Conservation (phyloP, 2,113 vertebrate species). For the Dicaeum eximium region DNA sequence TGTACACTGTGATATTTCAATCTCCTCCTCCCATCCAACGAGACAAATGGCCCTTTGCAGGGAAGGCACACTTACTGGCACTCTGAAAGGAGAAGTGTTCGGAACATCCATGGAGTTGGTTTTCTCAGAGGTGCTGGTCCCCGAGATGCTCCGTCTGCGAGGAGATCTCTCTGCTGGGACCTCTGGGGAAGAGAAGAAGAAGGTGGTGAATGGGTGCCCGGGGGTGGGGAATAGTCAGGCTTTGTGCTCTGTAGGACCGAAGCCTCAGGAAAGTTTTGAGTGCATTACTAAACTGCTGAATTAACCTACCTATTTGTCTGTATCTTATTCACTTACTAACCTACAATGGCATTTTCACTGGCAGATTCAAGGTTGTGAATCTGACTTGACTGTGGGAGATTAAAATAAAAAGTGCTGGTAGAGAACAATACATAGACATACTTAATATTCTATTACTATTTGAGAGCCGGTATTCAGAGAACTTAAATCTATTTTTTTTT, state of each 20-base stretch:
- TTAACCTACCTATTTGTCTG: background rate
- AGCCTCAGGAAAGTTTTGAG: background rate
- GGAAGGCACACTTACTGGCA: conserved; percentile 82
- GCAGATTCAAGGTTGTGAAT: background rate
- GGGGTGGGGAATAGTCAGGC: background rate
- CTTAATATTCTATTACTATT: background rate
- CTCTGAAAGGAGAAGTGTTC: conserved; percentile 93
- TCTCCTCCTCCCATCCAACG: background rate
- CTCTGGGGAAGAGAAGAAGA: conserved; percentile 71
- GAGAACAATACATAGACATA: background rate
- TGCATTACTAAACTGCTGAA: background rate
- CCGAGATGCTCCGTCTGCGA: conserved; percentile 93
- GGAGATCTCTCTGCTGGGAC: conserved; percentile 90
- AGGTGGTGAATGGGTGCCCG: background rate
- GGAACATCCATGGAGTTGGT: conserved; percentile 81
- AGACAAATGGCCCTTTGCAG: background rate
- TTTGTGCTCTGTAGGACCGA: background rate
- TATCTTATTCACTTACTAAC: background rate
- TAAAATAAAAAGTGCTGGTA: background rate
- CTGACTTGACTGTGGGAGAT: background rate
- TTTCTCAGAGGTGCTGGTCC: conserved; percentile 89
- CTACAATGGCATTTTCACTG: background rate
- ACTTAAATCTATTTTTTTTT: background rate
- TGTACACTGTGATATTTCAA: background rate
- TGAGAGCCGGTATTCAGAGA: background rate